Evolutionary conservation across 2,888 invertebrate species (phyloP), one percentile per base, ranked within the genome.

Genomic region (Machimus atricapillus): DNA sequence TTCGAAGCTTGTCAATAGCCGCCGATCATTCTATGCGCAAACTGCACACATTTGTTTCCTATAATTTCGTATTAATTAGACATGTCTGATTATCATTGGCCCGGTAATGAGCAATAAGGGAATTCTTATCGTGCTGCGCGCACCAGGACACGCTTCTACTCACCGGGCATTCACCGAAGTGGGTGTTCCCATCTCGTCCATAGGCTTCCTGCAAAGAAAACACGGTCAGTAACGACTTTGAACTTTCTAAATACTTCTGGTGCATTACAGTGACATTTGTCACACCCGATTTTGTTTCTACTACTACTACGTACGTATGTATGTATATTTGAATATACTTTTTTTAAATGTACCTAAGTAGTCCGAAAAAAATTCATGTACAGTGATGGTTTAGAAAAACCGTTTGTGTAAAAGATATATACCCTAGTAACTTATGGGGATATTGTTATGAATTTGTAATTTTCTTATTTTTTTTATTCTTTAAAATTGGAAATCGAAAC

Each of bases 121-220:
- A 66, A 66, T 66, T 66, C 66, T 27, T 66, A 14, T 23, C 66
- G 27, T 66, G 34, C 52, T 52, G 74, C 88, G 77, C 86, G 82
- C 87, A 88, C 88, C 89, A 90, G 90, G 89, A 74, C 86, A 85
- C 87, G 78, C 40, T 46, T 52, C 14, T 91, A 96, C 97, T 96
- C 94, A 97, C 97, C 97, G 96, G 91, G 96, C 96, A 93, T 97
- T 97, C 91, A 97, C 97, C 90, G 97, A 97, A 89, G 96, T 95
- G 87, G 97, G 95, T 91, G 96, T 97, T 89, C 96, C 96, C 91
- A 96, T 96, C 91, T 97, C 97, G 93, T 97, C 97, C 93, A 97
- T 96, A 89, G 97, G 95, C 90, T 97, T 97, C 94, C 97, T 97
- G 94, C 95, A 96, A 95, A 34, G 34, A 76, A 76, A 66, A 66